Percentiles rank a stretch among this genome's conserved stretches.
These are phyloP conservation scores for Plutella xylostella DNA, from an alignment of 2,888 invertebrate species.

Conservation along the genomic window DNA sequence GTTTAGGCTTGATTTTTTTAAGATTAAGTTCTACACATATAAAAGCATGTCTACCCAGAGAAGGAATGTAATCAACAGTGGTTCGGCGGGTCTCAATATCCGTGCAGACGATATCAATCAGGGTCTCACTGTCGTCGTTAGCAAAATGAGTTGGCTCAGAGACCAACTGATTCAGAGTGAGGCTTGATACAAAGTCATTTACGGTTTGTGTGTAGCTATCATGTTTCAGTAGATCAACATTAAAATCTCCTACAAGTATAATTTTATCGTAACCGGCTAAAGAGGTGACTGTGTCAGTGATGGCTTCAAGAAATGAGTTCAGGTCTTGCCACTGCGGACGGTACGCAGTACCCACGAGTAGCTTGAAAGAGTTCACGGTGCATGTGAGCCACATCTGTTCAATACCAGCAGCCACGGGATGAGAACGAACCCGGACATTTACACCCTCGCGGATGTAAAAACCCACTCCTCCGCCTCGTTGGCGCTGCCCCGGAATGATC, in stretches of 20 bases:
- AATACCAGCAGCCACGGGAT: not conserved
- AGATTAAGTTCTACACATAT: conserved; percentile 5
- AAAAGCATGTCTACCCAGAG: conserved; percentile 14
- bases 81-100: no score
- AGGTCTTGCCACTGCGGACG: conserved; percentile 5
- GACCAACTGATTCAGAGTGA: no score
- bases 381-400: conserved; percentile 8
- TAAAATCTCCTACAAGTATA: conserved; percentile 1
- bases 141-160: no score
- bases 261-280: not conserved
- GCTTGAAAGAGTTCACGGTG: not conserved
- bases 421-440: not conserved
- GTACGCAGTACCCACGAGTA: conserved; percentile 6
- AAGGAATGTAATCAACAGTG: no score
- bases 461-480: conserved; percentile 17
- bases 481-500: not conserved
- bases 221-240: no score
- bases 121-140: no score
- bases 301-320: conserved; percentile 6
- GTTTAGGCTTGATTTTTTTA: conserved; percentile 7
- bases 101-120: no score
- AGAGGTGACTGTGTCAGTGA: conserved; percentile 3
- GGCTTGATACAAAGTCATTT: no score
- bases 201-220: no score
- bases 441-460: conserved; percentile 14